Conservation (phyloP, 2,888 invertebrate genomes). For the Arge pagana region DNA sequence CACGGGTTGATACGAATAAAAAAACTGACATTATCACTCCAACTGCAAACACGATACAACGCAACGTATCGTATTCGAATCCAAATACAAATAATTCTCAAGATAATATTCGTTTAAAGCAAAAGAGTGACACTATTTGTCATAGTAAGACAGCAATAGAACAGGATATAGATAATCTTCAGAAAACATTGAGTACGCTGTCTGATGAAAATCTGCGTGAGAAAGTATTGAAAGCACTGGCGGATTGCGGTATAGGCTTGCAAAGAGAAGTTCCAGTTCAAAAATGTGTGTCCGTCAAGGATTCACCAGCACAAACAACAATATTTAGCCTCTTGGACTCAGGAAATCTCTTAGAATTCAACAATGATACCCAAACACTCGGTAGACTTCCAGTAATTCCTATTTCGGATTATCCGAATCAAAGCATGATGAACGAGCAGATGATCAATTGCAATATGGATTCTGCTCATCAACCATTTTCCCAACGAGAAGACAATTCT, state of each 20-base stretch:
- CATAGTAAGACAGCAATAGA: too few species aligned
- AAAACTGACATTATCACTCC: too few species aligned
- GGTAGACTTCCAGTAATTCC: not conserved
- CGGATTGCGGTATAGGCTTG: slow-evolving; percentile 43
- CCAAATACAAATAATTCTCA: too few species aligned
- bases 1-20: too few species aligned
- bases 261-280: slow-evolving; percentile 38
- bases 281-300: slow-evolving; percentile 33
- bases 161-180: slow-evolving; percentile 38
- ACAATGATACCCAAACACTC: slow-evolving; percentile 23
- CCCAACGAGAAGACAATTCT: too few species aligned
- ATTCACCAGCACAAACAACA: slow-evolving; percentile 41
- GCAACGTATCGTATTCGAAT: too few species aligned
- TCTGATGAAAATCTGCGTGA: slow-evolving; percentile 40
- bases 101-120: too few species aligned
- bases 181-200: slow-evolving; percentile 44
- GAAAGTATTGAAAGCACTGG: slow-evolving; percentile 45
- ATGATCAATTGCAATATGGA: not conserved
- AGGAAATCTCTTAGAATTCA: slow-evolving; percentile 32
- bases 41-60: too few species aligned
- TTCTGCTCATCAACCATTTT: too few species aligned
- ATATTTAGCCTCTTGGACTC: slow-evolving; percentile 41
- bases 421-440: slow-evolving; percentile 5
- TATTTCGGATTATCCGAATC: not conserved
- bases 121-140: too few species aligned